These are phyloP conservation scores for Anhinga anhinga DNA, from an alignment of 2,113 vertebrate genomes.

Conservation along the genomic window DNA sequence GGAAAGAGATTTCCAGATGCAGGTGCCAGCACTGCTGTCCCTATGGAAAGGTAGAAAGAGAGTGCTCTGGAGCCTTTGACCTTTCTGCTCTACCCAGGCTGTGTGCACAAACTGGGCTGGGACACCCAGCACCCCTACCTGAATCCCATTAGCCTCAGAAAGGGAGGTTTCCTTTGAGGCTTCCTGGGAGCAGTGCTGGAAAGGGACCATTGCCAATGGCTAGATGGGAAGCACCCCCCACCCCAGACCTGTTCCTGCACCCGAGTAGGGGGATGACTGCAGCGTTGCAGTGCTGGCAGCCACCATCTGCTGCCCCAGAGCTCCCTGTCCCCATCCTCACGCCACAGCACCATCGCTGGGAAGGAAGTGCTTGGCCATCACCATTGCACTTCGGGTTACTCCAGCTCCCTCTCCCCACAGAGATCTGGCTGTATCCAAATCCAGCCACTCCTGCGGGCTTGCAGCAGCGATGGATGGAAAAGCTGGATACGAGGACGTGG, in stretches of 20 bases:
- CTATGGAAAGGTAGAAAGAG: not conserved
- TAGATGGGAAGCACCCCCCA: not conserved
- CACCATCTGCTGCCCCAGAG: not conserved
- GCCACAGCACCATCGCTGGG: fast-evolving
- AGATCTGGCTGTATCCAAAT: not conserved
- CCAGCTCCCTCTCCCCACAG: not conserved
- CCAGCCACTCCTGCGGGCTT: not conserved
- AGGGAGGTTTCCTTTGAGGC: not conserved
- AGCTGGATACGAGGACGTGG: not conserved
- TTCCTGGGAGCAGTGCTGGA: not conserved
- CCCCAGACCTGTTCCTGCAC: not conserved
- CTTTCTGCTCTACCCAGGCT: not conserved
- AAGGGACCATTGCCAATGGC: not conserved
- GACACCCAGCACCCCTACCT: not conserved
- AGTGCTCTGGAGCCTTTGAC: not conserved
- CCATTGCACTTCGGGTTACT: not conserved
- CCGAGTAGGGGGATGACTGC: fast-evolving
- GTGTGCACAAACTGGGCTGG: not conserved
- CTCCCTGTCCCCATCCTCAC: fast-evolving
- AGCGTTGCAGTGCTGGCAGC: not conserved
- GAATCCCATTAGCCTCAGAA: not conserved
- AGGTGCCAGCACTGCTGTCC: not conserved
- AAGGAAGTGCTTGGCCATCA: not conserved
- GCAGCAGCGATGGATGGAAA: not conserved
- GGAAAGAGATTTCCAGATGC: not conserved